Evolutionary conservation across 1,140 invertebrate genomes (phyloP).

Genomic region (Ectropis grisescens): DNA sequence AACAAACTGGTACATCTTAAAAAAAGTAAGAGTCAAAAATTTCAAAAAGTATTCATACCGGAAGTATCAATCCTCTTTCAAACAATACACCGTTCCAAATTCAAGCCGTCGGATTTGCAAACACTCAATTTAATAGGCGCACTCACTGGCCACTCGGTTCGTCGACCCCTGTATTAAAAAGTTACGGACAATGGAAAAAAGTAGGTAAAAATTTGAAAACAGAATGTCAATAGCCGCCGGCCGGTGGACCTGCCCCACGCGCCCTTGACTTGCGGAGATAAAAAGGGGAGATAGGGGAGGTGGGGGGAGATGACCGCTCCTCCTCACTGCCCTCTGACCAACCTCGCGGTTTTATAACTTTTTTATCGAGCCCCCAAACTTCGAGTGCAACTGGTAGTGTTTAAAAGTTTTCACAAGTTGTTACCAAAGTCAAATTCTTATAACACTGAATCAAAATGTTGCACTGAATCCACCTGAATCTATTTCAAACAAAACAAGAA

Average conservation of each 20-base stretch:
- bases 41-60: too few species aligned
- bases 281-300: constrained; percentile 56
- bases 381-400: constrained; percentile 22
- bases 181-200: constrained; percentile 60
- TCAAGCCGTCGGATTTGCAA: too few species aligned
- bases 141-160: constrained; percentile 38
- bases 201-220: constrained; percentile 64
- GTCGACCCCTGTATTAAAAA: constrained; percentile 55
- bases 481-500: too few species aligned
- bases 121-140: constrained; percentile 11
- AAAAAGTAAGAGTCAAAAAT: too few species aligned
- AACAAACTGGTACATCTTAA: too few species aligned
- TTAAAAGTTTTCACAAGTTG: not conserved
- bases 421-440: not conserved
- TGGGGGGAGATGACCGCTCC: constrained; percentile 51
- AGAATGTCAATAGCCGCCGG: constrained; percentile 65
- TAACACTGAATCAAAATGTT: not conserved
- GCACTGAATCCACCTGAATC: not conserved
- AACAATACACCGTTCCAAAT: too few species aligned
- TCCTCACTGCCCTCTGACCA: constrained; percentile 23
- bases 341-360: constrained; percentile 24
- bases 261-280: constrained; percentile 63
- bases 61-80: too few species aligned
- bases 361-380: constrained; percentile 29
- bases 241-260: constrained; percentile 63